These are phyloP conservation scores for Oncopeltus fasciatus DNA, from an alignment of 1,140 invertebrate genomes.

Conservation along the genomic window DNA sequence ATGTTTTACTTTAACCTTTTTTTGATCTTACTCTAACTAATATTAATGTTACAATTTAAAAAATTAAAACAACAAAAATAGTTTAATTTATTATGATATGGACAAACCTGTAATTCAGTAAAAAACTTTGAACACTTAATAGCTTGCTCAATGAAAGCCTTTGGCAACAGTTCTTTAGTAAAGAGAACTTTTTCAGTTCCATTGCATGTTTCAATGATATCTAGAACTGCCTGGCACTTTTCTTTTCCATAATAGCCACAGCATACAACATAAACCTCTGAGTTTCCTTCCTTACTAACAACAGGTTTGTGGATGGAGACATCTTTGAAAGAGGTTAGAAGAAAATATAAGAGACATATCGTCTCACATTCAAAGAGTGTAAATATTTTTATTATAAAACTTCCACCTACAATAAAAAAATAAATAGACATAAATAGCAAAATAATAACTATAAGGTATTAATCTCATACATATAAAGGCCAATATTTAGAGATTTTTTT, in stretches of 20 bases:
- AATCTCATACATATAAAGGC: too few relatives aligned
- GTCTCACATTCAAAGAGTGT: conserved; percentile 75
- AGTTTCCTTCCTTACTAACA: conserved; percentile 86
- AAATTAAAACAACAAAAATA: not conserved
- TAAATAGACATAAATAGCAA: too few relatives aligned
- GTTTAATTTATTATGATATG: too few relatives aligned
- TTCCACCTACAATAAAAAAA: conserved; percentile 57
- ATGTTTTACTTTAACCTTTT: too few relatives aligned
- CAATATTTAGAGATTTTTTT: too few relatives aligned
- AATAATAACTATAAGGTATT: too few relatives aligned
- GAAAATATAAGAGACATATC: conserved; percentile 62
- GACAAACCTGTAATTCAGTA: conserved; percentile 8
- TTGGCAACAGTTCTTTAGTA: conserved; percentile 41
- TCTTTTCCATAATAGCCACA: conserved; percentile 41
- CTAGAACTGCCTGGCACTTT: conserved; percentile 1
- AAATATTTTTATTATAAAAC: conserved; percentile 82
- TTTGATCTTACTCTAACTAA: too few relatives aligned
- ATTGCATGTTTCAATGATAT: not conserved
- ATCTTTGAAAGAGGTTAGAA: conserved; percentile 55
- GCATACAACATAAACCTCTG: conserved; percentile 80
- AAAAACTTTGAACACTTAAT: conserved; percentile 38
- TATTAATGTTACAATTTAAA: too few relatives aligned
- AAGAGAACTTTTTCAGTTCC: conserved; percentile 30
- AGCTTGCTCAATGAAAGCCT: conserved; percentile 51
- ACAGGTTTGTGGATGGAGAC: conserved; percentile 73